Conservation (phyloP, 2,888 invertebrate genomes). For the Pyrocoelia pectoralis region DNA sequence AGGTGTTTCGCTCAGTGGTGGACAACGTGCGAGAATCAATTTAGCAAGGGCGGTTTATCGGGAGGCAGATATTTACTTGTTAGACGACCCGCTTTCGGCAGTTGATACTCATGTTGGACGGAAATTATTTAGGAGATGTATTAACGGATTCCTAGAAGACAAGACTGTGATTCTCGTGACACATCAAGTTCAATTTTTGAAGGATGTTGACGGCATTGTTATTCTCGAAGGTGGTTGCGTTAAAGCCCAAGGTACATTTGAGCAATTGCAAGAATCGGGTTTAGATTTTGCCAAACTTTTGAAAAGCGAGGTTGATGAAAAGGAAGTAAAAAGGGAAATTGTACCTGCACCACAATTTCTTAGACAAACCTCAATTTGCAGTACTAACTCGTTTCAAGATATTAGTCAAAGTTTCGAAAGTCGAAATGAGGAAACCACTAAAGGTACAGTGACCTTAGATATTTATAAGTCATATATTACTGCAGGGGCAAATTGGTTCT, state of each 20-base stretch:
- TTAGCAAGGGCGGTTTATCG: conserved; percentile 72
- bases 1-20: conserved; percentile 77
- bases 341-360: conserved; percentile 68
- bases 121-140: conserved; percentile 71
- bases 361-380: too few species aligned
- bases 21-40: conserved; percentile 75
- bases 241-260: conserved; percentile 65
- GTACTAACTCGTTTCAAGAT: too few species aligned
- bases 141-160: conserved; percentile 66
- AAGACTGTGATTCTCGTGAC: conserved; percentile 87
- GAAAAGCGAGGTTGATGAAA: conserved; percentile 66
- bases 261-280: conserved; percentile 72
- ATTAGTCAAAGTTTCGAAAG: background rate
- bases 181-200: conserved; percentile 84
- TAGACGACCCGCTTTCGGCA: conserved; percentile 81
- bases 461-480: conserved; percentile 76
- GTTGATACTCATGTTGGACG: conserved; percentile 74
- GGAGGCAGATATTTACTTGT: conserved; percentile 75
- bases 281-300: conserved; percentile 72
- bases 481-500: conserved; percentile 74
- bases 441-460: conserved; percentile 64
- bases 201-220: conserved; percentile 64
- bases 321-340: conserved; percentile 75
- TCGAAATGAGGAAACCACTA: conserved; percentile 59
- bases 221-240: conserved; percentile 64